Conservation (phyloP, 2,797 vertebrate species). For the Eulemur mongoz region DNA sequence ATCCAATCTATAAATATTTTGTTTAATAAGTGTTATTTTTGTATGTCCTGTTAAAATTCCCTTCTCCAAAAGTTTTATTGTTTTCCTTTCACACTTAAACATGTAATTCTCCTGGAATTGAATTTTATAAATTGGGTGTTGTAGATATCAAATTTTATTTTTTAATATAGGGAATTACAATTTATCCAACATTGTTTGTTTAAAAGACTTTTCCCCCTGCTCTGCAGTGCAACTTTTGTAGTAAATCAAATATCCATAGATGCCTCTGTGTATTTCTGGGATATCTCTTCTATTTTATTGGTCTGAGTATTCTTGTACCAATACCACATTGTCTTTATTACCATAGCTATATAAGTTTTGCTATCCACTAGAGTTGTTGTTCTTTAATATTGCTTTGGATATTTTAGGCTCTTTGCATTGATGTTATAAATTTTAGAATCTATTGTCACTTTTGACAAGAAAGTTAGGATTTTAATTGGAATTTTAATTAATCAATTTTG, state of each 20-base stretch:
- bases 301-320: background rate
- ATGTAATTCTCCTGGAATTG: background rate
- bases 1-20: background rate
- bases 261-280: background rate
- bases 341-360: background rate
- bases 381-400: slow-evolving; percentile 13
- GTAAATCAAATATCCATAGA: background rate
- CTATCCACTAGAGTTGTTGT: background rate
- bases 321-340: background rate
- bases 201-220: background rate
- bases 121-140: background rate
- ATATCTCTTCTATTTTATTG: background rate
- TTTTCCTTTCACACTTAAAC: slow-evolving; percentile 15
- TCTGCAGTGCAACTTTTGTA: background rate
- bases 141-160: background rate
- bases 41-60: background rate
- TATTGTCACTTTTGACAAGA: background rate
- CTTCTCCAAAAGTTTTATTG: background rate
- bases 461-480: slow-evolving; percentile 13
- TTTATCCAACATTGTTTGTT: background rate
- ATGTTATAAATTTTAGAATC: background rate
- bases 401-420: background rate
- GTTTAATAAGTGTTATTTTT: background rate
- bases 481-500: background rate
- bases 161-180: background rate